These are phyloP conservation scores for Smittia sp. DNA, from an alignment of 2,888 invertebrate species.

Conservation along the genomic window DNA sequence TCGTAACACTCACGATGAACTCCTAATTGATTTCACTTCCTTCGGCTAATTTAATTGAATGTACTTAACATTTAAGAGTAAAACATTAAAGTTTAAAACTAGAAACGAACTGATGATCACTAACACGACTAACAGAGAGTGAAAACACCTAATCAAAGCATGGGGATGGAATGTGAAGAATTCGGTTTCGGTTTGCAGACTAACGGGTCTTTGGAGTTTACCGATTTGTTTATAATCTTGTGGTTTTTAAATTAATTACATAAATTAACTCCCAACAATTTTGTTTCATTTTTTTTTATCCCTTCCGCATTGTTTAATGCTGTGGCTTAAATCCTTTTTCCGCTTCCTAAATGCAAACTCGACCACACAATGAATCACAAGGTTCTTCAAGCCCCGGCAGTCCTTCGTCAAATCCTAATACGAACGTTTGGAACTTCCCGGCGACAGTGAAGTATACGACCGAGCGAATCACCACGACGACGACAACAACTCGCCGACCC, in stretches of 20 bases:
- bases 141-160: not conserved
- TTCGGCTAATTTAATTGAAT: not conserved
- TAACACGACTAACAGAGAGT: not conserved
- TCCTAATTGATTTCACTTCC: too few species aligned
- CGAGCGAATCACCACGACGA: not conserved
- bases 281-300: not conserved
- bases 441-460: not conserved
- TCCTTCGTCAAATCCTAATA: conserved; percentile 4
- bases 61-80: not conserved
- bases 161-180: not conserved
- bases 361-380: conserved; percentile 13
- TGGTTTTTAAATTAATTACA: conserved; percentile 19
- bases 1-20: too few species aligned
- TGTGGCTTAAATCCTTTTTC: conserved; percentile 18
- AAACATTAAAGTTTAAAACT: not conserved
- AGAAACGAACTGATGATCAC: conserved; percentile 4
- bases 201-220: not conserved
- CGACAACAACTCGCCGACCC: conserved; percentile 3
- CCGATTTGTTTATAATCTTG: not conserved
- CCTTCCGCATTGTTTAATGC: not conserved
- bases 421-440: conserved; percentile 16
- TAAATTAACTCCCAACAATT: conserved; percentile 5
- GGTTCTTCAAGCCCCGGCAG: conserved; percentile 1
- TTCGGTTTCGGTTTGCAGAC: not conserved
- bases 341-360: not conserved